Conservation (phyloP, 2,888 invertebrate species). For the Argyresthia albistria region DNA sequence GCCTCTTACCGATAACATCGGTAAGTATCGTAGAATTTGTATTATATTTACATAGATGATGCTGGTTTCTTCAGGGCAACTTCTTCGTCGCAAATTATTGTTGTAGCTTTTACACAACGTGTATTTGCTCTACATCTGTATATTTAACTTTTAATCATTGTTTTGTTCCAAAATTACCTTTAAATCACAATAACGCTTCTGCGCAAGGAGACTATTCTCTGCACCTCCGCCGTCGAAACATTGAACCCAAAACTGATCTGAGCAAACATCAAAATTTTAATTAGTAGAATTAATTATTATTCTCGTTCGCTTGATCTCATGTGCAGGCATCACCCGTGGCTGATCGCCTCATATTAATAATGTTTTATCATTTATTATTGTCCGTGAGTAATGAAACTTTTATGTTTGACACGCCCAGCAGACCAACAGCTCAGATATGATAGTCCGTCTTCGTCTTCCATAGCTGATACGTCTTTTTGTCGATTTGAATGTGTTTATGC, state of each 20-base stretch:
- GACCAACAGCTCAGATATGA: neutral
- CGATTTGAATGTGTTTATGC: slow-evolving; percentile 13
- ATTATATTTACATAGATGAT: too few relatives aligned
- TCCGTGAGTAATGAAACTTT: slow-evolving; percentile 67
- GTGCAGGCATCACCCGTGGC: slow-evolving; percentile 46
- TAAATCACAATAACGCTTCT: neutral
- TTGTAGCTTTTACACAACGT: too few relatives aligned
- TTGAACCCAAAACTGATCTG: slow-evolving; percentile 3
- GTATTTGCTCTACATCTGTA: too few relatives aligned
- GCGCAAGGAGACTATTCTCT: neutral
- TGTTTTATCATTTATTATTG: slow-evolving; percentile 71
- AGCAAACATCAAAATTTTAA: slow-evolving; percentile 45
- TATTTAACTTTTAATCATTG: too few relatives aligned
- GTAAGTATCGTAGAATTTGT: too few relatives aligned
- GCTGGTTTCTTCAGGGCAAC: too few relatives aligned
- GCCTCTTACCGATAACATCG: too few relatives aligned
- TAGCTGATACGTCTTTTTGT: slow-evolving; percentile 18
- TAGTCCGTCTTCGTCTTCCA: slow-evolving; percentile 59
- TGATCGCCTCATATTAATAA: slow-evolving; percentile 67
- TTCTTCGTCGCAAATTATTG: too few relatives aligned
- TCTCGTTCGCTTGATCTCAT: slow-evolving; percentile 41
- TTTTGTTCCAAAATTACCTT: neutral
- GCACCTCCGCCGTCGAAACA: neutral
- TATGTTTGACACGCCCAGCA: slow-evolving; percentile 51
- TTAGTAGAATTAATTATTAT: slow-evolving; percentile 67